Percentiles rank a stretch among this genome's conserved stretches.
phyloP scores from a whole-genome alignment of 2,888 invertebrate species.

The Cacoxenus indagator region DNA sequence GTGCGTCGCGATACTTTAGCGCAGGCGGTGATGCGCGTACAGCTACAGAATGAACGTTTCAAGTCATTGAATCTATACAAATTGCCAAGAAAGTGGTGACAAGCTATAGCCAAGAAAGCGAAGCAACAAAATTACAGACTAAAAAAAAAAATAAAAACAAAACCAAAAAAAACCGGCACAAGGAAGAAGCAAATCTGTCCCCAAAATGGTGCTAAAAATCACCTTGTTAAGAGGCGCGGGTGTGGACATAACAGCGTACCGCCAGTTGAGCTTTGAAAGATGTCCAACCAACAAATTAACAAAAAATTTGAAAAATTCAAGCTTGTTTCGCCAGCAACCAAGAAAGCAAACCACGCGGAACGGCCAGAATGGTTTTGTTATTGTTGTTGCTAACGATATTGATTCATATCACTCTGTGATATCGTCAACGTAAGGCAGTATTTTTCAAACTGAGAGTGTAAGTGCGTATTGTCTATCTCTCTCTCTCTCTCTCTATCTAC shows the following conservation, averaged over 20 bases:
- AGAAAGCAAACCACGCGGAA: background rate
- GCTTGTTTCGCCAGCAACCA: constrained; percentile 26
- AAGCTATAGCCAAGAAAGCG: constrained; percentile 43
- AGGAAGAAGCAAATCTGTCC: constrained; percentile 14
- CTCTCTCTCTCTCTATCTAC: background rate
- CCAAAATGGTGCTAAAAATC: background rate
- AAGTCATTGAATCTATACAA: constrained; percentile 54
- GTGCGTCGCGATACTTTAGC: background rate
- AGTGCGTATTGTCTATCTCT: background rate
- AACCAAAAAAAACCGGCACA: background rate
- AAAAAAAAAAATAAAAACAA: constrained; percentile 39
- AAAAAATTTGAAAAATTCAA: constrained; percentile 58
- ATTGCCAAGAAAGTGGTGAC: constrained; percentile 66
- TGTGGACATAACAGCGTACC: background rate
- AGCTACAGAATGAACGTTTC: constrained; percentile 19
- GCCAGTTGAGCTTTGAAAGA: constrained; percentile 39
- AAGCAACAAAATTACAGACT: constrained; percentile 28
- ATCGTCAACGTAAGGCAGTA: constrained; percentile 44
- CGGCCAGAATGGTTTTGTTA: background rate
- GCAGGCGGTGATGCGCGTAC: background rate
- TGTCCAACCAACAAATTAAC: constrained; percentile 61
- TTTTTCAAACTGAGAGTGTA: constrained; percentile 5
- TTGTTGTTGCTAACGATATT: background rate
- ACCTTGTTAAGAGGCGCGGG: background rate
- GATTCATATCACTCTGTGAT: constrained; percentile 25